Evolutionary conservation across 2,888 invertebrate genomes (phyloP).

Genomic region (Trissolcus japonicus): DNA sequence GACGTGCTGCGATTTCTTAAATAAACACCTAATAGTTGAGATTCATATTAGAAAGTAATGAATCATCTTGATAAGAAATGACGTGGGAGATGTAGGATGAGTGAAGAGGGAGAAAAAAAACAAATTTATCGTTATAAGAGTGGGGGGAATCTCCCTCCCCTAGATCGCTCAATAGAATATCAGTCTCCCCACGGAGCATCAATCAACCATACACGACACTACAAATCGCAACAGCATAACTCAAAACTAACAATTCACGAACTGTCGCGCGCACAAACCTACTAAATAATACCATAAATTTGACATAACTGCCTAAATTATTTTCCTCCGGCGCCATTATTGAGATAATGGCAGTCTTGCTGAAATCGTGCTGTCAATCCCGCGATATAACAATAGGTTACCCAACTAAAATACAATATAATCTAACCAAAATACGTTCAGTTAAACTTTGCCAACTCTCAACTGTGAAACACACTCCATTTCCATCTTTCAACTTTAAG

Average conservation of each 20-base stretch:
- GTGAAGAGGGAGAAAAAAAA: no score
- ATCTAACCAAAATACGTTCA: no score
- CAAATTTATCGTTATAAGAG: not conserved
- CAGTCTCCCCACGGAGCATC: conserved; percentile 22
- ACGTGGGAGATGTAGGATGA: no score
- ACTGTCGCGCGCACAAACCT: conserved; percentile 7
- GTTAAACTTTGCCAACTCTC: no score
- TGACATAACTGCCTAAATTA: conserved; percentile 36
- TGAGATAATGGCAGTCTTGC: conserved; percentile 18
- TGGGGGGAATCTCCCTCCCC: not conserved
- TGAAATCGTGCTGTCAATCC: conserved; percentile 25
- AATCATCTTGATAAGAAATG: not conserved
- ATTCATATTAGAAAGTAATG: conserved; percentile 13
- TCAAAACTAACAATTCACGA: conserved; percentile 38
- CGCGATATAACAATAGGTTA: conserved; percentile 9
- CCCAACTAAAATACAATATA: no score
- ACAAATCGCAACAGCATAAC: conserved; percentile 43
- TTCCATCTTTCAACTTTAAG: no score
- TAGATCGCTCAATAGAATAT: conserved; percentile 4
- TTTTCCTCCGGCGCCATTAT: conserved; percentile 30
- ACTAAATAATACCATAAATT: conserved; percentile 38
- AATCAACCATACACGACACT: conserved; percentile 40
- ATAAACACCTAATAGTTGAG: not conserved
- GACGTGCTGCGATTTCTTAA: conserved; percentile 15
- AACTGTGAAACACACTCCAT: no score